Evolutionary conservation across 1,140 invertebrate genomes (phyloP).

Genomic region (Carcinoscorpius rotundicauda): DNA sequence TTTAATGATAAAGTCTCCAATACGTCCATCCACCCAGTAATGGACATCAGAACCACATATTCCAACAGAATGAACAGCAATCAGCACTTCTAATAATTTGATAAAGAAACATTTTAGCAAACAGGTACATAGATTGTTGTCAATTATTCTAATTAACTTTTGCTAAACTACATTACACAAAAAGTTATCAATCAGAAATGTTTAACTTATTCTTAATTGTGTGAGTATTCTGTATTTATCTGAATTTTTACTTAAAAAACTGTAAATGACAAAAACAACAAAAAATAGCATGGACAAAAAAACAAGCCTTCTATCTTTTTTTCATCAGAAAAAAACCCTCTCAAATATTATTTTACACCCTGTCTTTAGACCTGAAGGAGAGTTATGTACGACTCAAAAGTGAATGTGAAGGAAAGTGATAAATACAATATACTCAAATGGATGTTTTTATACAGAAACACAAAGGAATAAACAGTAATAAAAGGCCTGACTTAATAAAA

Average conservation of each 20-base stretch:
- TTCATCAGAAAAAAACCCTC: no score
- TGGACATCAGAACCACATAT: constrained; percentile 96
- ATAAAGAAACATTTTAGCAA: background rate
- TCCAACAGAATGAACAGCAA: constrained; percentile 78
- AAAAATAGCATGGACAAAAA: no score
- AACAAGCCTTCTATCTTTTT: no score
- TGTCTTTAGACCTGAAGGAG: no score
- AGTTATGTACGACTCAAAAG: no score
- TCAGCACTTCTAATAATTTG: constrained; percentile 52
- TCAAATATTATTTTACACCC: no score
- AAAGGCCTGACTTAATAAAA: no score
- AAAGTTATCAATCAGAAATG: background rate
- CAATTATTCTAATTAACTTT: background rate
- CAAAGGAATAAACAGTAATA: no score
- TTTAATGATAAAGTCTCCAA: constrained; percentile 66
- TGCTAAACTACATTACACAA: background rate
- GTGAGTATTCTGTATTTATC: constrained; percentile 28
- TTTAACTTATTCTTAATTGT: constrained; percentile 26
- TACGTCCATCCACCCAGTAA: constrained; percentile 67
- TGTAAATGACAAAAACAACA: background rate
- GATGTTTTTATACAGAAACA: no score
- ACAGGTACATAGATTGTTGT: background rate
- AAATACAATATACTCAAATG: no score
- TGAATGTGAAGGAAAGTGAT: no score
- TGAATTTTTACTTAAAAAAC: constrained; percentile 30